Base-by-base conservation (phyloP, 2,113 vertebrate species). In the Hystrix cristata region DNA sequence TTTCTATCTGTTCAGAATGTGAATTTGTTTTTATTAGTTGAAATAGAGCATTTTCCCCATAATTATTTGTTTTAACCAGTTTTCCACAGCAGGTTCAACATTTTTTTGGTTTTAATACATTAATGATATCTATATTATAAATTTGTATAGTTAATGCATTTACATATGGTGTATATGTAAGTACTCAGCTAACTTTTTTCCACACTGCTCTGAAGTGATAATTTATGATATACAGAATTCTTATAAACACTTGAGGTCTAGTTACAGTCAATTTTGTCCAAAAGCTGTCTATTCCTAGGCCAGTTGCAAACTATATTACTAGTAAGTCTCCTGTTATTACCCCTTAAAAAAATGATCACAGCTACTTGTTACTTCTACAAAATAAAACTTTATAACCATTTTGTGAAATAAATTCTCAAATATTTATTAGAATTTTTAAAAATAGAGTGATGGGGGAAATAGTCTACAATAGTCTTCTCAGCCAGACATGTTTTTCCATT, bases 361-460 rank as follows among this genome's bases (percentile, higher is more conserved):
- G 10, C 38, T 69, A 80, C 38, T 87, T 93, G 6, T 48, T 69
- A 79, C 6, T 59, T 69, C 29, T 89, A 89, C 59, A 93, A 84
- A 88, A 25, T 93, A 64, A 93, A 93, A 93, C 80, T 62, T 90
- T 59, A 80, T 55, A 72, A 81, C 65, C 69, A 72, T 18, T 57
- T 86, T 80, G 25, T 78, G 64, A 94, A 86, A 87, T 27, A 72
- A n/a, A 79, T 53, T 55, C 62, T 94, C 60, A 72, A 72, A 25
- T 71, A 71, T 71, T 71, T 71, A 38, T 57, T 38, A 71, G n/a
- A 71, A 71, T 71, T 71, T 71, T 71, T 1, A 71, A 71, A 71
- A 10, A 67, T 15, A 67, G 27, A 60, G 8, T 64, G 29, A 74
- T n/a, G 51, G 29, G 29, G 29, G 18, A 23, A 79, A 51, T 79